Conservation (phyloP, 2,888 invertebrate species). For the Scaptomyza polygonia region DNA sequence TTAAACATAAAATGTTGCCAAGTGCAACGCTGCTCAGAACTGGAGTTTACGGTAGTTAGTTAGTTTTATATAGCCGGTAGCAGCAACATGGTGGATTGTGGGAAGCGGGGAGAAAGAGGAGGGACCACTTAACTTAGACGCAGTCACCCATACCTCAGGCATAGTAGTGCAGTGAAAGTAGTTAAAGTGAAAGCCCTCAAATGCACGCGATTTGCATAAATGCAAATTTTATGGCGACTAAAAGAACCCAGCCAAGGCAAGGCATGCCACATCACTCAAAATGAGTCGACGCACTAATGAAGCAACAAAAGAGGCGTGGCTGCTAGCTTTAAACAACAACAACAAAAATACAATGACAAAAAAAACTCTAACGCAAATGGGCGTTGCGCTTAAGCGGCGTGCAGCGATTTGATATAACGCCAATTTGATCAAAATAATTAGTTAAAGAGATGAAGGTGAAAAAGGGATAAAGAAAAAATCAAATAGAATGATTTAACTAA, state of each 20-base stretch:
- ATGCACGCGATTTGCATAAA: conserved; percentile 64
- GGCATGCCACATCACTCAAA: conserved; percentile 50
- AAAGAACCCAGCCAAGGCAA: conserved; percentile 6
- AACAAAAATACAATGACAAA: not conserved
- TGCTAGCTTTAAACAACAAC: not conserved
- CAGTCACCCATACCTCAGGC: conserved; percentile 32
- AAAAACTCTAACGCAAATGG: not conserved
- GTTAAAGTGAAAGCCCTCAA: conserved; percentile 61
- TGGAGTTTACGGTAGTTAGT: conserved; percentile 54
- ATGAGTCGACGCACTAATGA: conserved; percentile 59
- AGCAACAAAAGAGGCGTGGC: conserved; percentile 63
- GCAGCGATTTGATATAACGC: conserved; percentile 37
- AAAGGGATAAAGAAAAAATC: not conserved
- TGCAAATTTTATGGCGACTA: conserved; percentile 56
- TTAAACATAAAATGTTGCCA: conserved; percentile 61
- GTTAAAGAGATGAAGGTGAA: not conserved
- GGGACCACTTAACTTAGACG: conserved; percentile 30
- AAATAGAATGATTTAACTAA: not conserved
- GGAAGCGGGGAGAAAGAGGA: not conserved
- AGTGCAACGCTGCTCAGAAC: conserved; percentile 38
- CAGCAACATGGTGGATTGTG: not conserved
- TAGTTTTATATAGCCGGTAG: conserved; percentile 37
- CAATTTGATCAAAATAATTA: conserved; percentile 5
- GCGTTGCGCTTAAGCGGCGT: conserved; percentile 43
- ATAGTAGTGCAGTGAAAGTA: conserved; percentile 53